Evolutionary conservation across 2,797 vertebrate genomes (phyloP).

Genomic region (Eptatretus atami): DNA sequence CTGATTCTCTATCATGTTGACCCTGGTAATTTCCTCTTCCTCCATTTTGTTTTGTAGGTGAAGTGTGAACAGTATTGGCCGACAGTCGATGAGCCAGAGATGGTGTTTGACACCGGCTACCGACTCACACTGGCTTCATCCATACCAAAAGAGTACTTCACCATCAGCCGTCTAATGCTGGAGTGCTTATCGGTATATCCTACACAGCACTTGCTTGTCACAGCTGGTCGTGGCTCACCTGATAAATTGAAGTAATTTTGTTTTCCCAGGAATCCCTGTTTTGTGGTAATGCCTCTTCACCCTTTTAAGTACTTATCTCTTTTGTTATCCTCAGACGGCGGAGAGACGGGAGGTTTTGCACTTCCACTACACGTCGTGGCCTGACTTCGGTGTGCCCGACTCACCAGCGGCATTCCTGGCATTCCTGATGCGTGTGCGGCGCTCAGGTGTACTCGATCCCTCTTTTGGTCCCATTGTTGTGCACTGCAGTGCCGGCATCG

Average conservation of each 20-base stretch:
- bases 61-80: constrained; percentile 98
- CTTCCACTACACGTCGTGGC: constrained; percentile 97
- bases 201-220: background rate
- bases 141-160: constrained; percentile 48
- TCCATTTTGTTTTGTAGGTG: constrained; percentile 17
- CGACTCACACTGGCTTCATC: constrained; percentile 52
- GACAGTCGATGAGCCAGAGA: constrained; percentile 36
- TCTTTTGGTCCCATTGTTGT: constrained; percentile 56
- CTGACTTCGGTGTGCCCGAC: constrained; percentile 83
- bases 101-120: constrained; percentile 51
- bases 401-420: constrained; percentile 91
- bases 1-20: too few relatives aligned
- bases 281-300: too few relatives aligned
- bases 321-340: constrained; percentile 21
- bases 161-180: constrained; percentile 60
- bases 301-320: too few relatives aligned
- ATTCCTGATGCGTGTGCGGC: constrained; percentile 79
- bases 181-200: constrained; percentile 42
- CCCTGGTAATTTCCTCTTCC: too few relatives aligned
- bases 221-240: too few relatives aligned
- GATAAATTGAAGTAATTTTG: too few relatives aligned
- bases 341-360: constrained; percentile 76
- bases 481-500: constrained; percentile 89
- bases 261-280: too few relatives aligned
- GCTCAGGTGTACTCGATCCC: constrained; percentile 40